Conservation (phyloP, 2,888 invertebrate species). For the Leptinotarsa tumamoca region DNA sequence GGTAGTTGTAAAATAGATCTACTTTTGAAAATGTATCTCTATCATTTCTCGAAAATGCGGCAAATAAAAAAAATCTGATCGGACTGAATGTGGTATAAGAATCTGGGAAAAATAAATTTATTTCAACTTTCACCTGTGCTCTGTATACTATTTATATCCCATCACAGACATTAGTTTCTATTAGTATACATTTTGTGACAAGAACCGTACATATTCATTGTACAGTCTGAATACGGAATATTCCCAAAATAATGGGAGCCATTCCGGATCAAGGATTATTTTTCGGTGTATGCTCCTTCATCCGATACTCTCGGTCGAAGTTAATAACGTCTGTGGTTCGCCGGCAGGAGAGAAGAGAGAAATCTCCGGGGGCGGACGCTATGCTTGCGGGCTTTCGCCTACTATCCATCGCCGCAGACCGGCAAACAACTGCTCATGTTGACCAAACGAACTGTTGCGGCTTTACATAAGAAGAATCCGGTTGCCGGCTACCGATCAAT, state of each 20-base stretch:
- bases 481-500: constrained; percentile 13
- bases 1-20: too few relatives aligned
- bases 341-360: constrained; percentile 35
- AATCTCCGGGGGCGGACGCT: constrained; percentile 51
- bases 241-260: background rate
- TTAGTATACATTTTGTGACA: too few relatives aligned
- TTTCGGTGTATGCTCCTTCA: constrained; percentile 21
- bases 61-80: too few relatives aligned
- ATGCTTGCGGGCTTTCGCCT: constrained; percentile 47
- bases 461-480: constrained; percentile 52
- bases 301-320: constrained; percentile 32
- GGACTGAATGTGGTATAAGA: too few relatives aligned
- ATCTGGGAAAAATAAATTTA: too few relatives aligned
- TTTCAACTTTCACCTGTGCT: too few relatives aligned
- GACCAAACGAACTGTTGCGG: constrained; percentile 53
- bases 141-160: too few relatives aligned
- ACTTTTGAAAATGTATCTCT: too few relatives aligned
- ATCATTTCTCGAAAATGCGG: too few relatives aligned
- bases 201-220: background rate
- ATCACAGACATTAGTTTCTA: too few relatives aligned
- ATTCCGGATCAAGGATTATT: constrained; percentile 3
- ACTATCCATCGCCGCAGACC: constrained; percentile 54
- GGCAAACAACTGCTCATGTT: constrained; percentile 62
- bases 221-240: background rate
- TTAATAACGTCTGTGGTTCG: constrained; percentile 36